These are phyloP conservation scores for Entomobrya proxima DNA, from an alignment of 2,888 invertebrate species.

Conservation along the genomic window DNA sequence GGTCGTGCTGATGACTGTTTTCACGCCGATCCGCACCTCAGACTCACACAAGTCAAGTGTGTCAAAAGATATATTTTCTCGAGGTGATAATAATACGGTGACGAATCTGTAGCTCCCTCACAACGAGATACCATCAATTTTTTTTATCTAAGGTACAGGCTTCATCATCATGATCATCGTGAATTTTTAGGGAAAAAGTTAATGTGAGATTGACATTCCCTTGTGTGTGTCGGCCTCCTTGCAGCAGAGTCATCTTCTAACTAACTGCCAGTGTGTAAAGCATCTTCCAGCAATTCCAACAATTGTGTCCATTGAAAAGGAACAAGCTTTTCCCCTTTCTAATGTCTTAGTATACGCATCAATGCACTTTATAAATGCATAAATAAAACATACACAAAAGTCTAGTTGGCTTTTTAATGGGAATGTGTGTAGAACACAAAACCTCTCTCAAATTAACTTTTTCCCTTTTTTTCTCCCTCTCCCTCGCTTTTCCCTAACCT, in stretches of 20 bases:
- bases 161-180: slow-evolving; percentile 25
- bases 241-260: neutral
- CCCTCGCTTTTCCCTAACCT: neutral
- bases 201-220: slow-evolving; percentile 46
- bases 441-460: slow-evolving; percentile 47
- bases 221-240: slow-evolving; percentile 41
- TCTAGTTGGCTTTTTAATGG: slow-evolving; percentile 36
- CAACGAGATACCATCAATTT: slow-evolving; percentile 61
- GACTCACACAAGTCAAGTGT: slow-evolving; percentile 37
- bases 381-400: neutral
- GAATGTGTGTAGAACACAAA: slow-evolving; percentile 31
- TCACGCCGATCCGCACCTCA: slow-evolving; percentile 65
- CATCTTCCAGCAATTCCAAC: too few relatives aligned
- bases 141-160: slow-evolving; percentile 48
- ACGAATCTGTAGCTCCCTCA: slow-evolving; percentile 64
- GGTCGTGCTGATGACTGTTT: slow-evolving; percentile 61
- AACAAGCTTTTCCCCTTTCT: slow-evolving; percentile 53
- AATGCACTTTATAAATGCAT: slow-evolving; percentile 39
- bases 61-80: slow-evolving; percentile 22
- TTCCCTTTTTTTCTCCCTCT: neutral
- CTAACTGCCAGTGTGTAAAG: neutral
- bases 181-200: slow-evolving; percentile 41
- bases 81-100: slow-evolving; percentile 60
- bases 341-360: slow-evolving; percentile 52
- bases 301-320: slow-evolving; percentile 54